These are phyloP conservation scores for Crocodylus rhombifer DNA, from an alignment of 2,797 vertebrate species.

Conservation along the genomic window DNA sequence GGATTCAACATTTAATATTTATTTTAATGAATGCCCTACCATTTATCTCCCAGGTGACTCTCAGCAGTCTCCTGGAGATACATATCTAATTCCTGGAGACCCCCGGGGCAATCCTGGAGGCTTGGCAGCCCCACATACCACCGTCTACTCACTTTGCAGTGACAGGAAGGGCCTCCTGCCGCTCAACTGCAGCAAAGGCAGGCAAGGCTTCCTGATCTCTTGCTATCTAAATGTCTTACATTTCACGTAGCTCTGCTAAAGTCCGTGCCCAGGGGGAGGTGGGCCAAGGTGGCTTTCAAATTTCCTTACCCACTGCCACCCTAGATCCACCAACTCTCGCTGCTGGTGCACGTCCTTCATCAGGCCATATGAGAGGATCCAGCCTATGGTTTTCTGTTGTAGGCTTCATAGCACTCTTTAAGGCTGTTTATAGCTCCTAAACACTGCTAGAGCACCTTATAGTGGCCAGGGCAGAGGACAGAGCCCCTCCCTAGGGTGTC, in stretches of 20 bases:
- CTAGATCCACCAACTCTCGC: not conserved
- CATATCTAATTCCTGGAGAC: too few species aligned
- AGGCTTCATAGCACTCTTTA: not conserved
- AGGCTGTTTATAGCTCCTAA: not conserved
- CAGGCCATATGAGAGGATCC: not conserved
- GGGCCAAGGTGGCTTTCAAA: not conserved
- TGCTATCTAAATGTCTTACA: too few species aligned
- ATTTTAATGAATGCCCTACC: too few species aligned
- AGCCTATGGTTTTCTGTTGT: not conserved
- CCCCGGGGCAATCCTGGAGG: too few species aligned
- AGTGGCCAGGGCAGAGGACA: not conserved
- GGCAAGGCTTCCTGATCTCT: not conserved
- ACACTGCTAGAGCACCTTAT: not conserved
- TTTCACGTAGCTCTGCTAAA: not conserved
- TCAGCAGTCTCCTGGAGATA: too few species aligned
- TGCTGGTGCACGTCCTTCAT: not conserved
- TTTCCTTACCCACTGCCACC: not conserved
- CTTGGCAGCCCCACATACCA: too few species aligned
- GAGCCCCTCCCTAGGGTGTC: constrained; percentile 26
- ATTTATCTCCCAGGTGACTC: too few species aligned
- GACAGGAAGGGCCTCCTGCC: not conserved
- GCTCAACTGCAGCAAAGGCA: not conserved
- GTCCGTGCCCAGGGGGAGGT: too few species aligned
- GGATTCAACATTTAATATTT: too few species aligned
- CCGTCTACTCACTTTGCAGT: too few species aligned